Evolutionary conservation across 53 echinoderm and acorn worm genomes (phyloP).

Genomic region (Astropecten irregularis): DNA sequence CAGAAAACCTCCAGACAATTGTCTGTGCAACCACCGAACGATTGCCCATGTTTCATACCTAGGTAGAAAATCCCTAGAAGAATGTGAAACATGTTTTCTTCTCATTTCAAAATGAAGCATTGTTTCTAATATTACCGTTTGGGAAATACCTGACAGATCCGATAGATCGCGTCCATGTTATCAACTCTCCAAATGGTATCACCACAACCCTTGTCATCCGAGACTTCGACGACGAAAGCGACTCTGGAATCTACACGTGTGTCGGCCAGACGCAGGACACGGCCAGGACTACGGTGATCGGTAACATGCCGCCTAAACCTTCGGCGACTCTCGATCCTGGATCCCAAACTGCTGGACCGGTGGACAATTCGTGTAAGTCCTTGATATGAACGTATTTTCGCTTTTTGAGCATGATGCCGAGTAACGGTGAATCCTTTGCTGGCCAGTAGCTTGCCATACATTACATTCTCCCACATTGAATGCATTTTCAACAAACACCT

Average conservation of each 20-base stretch:
- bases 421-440: no score
- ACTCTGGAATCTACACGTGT: constrained; percentile 3
- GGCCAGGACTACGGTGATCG: not conserved
- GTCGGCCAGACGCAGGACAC: not conserved
- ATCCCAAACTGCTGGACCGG: not conserved
- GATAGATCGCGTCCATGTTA: not conserved
- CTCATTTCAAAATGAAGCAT: not conserved
- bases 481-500: no score
- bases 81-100: no score
- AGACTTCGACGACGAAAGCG: not conserved
- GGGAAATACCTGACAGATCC: not conserved
- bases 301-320: not conserved
- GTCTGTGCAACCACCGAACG: no score
- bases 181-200: not conserved
- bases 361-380: no score
- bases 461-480: no score
- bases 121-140: not conserved
- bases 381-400: not conserved
- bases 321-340: not conserved
- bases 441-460: no score
- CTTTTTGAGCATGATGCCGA: no score
- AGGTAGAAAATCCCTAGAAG: no score
- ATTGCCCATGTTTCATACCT: no score
- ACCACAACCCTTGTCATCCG: not conserved
- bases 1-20: no score